Base-by-base conservation (phyloP, 2,888 invertebrate genomes). In the Dryobota labecula region DNA sequence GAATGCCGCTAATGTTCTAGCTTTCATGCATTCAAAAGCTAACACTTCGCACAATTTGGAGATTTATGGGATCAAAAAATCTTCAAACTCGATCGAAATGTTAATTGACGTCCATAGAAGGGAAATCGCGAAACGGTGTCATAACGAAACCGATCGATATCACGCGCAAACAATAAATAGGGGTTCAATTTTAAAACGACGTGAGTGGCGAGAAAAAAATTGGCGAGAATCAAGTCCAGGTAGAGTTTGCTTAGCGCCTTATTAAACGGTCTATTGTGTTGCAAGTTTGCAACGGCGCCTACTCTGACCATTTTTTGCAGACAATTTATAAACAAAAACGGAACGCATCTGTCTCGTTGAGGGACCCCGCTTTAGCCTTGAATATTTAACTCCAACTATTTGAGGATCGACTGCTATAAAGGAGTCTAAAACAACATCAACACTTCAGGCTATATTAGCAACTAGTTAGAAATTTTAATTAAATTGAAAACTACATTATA, bases 201-300 rank as follows among this genome's bases (percentile, higher is more conserved):
- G 88, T 87, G 86, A 89, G 82, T 80, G 86, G 73, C 66, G 78
- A 84, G 85, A 90, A 93, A 93, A 93, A 93, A 93, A 88, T 87
- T 90, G 87, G 89, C 92, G 86, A 91, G 87, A 90, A 91, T 88
- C 84, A 82, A 82, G 78, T 84, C 82, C 95, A 95, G 95, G 95
- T 95, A 95, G 88, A 90, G 83, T 78, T 85, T 88, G 86, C 88
- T 91, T 91, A 93, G 91, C 93, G 93, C 91, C 93, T 92, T 90
- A 86, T 89, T 90, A 90, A 89, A 90, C 85, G 86, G 84, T 76
- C 91, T 88, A 93, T 95, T 95, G 94, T 94, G 87, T 84, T 83
- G 84, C 83, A 86, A 83, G 94, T 87, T 84, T 83, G 84, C 83
- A 86, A 83, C 87, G 94, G 94, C 95, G 94, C 94, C 93, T 92